These are phyloP conservation scores for Danaus melanippus DNA, from an alignment of 1,140 invertebrate species.

Conservation along the genomic window DNA sequence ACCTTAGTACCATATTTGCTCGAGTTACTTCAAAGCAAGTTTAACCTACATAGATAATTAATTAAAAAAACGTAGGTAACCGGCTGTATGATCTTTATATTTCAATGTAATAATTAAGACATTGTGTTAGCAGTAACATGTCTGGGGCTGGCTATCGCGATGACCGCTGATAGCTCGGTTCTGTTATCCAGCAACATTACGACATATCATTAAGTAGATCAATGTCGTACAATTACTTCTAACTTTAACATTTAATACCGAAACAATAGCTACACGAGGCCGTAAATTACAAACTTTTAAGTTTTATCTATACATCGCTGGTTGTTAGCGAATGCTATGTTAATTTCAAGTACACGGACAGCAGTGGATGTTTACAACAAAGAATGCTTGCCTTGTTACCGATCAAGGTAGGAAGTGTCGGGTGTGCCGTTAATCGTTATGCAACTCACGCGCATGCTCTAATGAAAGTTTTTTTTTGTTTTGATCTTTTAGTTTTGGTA, in stretches of 20 bases:
- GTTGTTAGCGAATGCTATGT: background rate
- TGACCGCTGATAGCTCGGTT: too few species aligned
- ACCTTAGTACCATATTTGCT: too few species aligned
- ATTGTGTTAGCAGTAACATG: too few species aligned
- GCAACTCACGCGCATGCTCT: constrained; percentile 3
- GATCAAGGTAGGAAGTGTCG: constrained; percentile 17
- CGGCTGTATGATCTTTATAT: too few species aligned
- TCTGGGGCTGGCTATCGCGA: too few species aligned
- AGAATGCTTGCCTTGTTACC: constrained; percentile 7
- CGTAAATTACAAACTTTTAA: background rate
- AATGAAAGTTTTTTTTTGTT: background rate
- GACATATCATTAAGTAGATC: constrained; percentile 4
- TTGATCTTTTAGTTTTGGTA: background rate
- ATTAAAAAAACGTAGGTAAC: too few species aligned
- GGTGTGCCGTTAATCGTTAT: constrained; percentile 12
- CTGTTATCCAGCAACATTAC: too few species aligned
- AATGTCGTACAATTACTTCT: constrained; percentile 15
- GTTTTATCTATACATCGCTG: constrained; percentile 8
- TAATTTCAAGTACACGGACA: background rate
- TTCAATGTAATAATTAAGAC: too few species aligned
- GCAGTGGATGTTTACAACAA: constrained; percentile 6
- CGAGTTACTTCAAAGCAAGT: too few species aligned
- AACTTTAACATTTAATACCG: constrained; percentile 3
- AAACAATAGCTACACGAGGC: constrained; percentile 15
- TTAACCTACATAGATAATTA: too few species aligned